Conservation (phyloP, 2,888 invertebrate species). For the Yponomeuta sedellus region DNA sequence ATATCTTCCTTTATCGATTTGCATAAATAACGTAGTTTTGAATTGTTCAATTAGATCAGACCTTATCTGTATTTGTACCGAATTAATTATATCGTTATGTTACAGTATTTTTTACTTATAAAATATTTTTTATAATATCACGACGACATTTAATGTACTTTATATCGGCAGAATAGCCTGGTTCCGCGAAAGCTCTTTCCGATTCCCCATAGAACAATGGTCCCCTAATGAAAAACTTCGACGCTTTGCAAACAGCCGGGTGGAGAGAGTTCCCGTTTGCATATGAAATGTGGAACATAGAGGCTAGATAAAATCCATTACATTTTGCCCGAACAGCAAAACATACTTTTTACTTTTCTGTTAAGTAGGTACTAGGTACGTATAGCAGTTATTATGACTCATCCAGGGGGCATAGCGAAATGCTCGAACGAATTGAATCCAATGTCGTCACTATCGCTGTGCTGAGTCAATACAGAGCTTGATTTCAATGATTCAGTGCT, state of each 20-base stretch:
- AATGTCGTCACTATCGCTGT: constrained; percentile 48
- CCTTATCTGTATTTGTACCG: background rate
- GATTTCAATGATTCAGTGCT: constrained; percentile 41
- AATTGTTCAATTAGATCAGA: constrained; percentile 4
- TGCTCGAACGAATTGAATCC: constrained; percentile 37
- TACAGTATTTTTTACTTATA: too few species aligned
- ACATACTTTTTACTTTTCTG: background rate
- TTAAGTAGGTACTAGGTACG: background rate
- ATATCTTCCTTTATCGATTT: background rate
- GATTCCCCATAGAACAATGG: constrained; percentile 28
- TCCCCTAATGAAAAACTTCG: constrained; percentile 36
- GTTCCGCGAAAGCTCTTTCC: constrained; percentile 24
- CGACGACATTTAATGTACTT: too few species aligned
- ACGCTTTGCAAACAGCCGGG: constrained; percentile 41
- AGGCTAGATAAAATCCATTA: constrained; percentile 17
- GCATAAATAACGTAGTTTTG: background rate
- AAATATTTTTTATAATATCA: too few species aligned
- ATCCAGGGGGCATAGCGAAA: constrained; percentile 36
- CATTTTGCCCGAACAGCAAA: constrained; percentile 1
- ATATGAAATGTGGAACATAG: constrained; percentile 50
- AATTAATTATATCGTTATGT: too few species aligned
- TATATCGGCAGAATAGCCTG: background rate
- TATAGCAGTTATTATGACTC: constrained; percentile 34
- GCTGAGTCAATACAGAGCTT: constrained; percentile 44
- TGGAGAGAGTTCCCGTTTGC: constrained; percentile 44